Evolutionary conservation across 2,797 vertebrate genomes (phyloP).

Genomic region (Rhinella marina): DNA sequence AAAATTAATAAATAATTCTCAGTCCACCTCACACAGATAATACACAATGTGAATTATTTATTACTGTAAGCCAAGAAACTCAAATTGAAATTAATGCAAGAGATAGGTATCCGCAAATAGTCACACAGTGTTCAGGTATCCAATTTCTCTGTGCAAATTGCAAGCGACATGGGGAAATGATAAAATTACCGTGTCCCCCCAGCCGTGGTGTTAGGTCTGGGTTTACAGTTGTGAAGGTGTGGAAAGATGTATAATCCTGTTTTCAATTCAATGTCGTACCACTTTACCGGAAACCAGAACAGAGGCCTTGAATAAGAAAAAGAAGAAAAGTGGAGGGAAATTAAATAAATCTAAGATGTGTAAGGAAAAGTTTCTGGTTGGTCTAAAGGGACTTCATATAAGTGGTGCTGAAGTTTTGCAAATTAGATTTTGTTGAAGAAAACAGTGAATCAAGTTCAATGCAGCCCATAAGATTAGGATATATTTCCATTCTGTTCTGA

Average conservation of each 20-base stretch:
- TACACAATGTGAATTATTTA: slow-evolving; percentile 59
- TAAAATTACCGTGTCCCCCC: slow-evolving; percentile 61
- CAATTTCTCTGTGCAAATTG: slow-evolving; percentile 58
- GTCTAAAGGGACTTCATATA: slow-evolving; percentile 32
- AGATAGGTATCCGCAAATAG: slow-evolving; percentile 49
- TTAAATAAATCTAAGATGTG: slow-evolving; percentile 30
- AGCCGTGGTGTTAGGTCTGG: slow-evolving; percentile 46
- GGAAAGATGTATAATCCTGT: slow-evolving; percentile 50
- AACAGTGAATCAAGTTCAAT: slow-evolving; percentile 9
- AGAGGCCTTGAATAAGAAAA: slow-evolving; percentile 29
- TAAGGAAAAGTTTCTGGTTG: slow-evolving; percentile 43
- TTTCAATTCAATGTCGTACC: slow-evolving; percentile 40
- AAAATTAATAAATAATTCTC: slow-evolving; percentile 35
- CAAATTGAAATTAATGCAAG: slow-evolving; percentile 62
- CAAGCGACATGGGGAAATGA: slow-evolving; percentile 59
- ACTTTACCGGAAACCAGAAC: slow-evolving; percentile 32
- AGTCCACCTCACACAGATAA: slow-evolving; percentile 42
- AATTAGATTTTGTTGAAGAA: slow-evolving; percentile 16
- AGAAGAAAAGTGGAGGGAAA: slow-evolving; percentile 34
- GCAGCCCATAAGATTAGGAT: background rate
- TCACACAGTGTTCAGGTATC: slow-evolving; percentile 53
- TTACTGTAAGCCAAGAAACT: slow-evolving; percentile 59
- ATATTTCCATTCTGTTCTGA: background rate
- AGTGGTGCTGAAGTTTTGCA: background rate
- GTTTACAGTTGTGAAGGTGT: slow-evolving; percentile 38